These are phyloP conservation scores for Acanthosepion esculentum DNA, from an alignment of 2,888 invertebrate species.

Conservation along the genomic window DNA sequence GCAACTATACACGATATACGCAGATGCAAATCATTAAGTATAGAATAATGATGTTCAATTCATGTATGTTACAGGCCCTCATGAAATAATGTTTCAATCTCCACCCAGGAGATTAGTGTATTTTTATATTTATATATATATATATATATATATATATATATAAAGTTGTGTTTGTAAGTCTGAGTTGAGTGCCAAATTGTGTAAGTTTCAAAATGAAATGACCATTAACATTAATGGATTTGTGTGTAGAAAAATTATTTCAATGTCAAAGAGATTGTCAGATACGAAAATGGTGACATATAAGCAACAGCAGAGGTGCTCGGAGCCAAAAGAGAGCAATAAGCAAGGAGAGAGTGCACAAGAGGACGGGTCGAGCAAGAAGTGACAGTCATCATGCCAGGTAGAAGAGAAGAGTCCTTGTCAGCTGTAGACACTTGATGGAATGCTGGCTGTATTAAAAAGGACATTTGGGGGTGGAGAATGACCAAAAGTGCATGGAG, in stretches of 20 bases:
- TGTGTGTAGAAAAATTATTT: neutral
- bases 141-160: too few species aligned
- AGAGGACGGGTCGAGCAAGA: neutral
- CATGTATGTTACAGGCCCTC: conserved; percentile 33
- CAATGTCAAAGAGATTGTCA: neutral
- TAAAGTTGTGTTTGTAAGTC: neutral
- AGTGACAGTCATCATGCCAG: neutral
- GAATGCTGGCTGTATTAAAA: conserved; percentile 11
- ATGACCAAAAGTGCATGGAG: neutral
- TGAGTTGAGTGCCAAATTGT: neutral
- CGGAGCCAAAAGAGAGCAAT: neutral
- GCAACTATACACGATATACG: neutral
- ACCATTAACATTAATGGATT: neutral
- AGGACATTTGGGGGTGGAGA: neutral
- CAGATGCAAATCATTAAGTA: neutral
- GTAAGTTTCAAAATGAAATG: neutral
- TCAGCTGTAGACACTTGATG: conserved; percentile 39
- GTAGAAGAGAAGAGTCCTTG: conserved; percentile 34
- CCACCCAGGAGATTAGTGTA: conserved; percentile 21
- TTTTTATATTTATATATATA: neutral
- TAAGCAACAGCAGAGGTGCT: neutral
- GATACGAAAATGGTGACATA: neutral
- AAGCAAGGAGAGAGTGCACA: neutral
- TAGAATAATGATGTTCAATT: neutral
- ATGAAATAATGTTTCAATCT: neutral